Evolutionary conservation across 2,888 invertebrate genomes (phyloP).

Genomic region (Mycogona germanica): DNA sequence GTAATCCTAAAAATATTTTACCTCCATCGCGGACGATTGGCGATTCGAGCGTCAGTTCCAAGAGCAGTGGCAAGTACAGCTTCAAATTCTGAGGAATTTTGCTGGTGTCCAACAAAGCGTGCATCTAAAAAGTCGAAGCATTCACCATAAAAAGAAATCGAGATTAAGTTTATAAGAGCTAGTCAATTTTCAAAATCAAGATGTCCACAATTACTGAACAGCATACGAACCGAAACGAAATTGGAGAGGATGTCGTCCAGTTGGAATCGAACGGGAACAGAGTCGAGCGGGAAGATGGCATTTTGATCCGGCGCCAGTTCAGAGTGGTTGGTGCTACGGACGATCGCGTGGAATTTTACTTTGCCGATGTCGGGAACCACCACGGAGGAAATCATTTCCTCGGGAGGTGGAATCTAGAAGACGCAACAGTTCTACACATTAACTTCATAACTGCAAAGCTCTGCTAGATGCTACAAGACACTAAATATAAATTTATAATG

Average conservation of each 20-base stretch:
- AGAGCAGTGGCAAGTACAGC: slow-evolving; percentile 58
- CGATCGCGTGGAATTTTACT: slow-evolving; percentile 46
- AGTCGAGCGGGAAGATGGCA: slow-evolving; percentile 29
- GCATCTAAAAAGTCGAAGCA: slow-evolving; percentile 58
- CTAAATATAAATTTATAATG: no score
- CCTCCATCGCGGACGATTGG: slow-evolving; percentile 44
- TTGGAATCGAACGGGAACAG: slow-evolving; percentile 59
- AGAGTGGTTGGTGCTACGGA: slow-evolving; percentile 7
- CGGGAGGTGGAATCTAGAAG: slow-evolving; percentile 51
- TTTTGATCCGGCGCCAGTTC: slow-evolving; percentile 19
- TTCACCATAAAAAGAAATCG: slow-evolving; percentile 14
- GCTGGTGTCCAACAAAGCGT: slow-evolving; percentile 56
- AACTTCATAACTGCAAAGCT: no score
- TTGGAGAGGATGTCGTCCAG: slow-evolving; percentile 68
- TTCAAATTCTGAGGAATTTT: slow-evolving; percentile 45
- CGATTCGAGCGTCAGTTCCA: slow-evolving; percentile 62
- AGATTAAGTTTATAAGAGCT: no score
- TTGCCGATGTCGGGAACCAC: slow-evolving; percentile 59
- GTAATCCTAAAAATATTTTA: no score
- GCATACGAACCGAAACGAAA: slow-evolving; percentile 79
- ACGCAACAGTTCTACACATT: no score
- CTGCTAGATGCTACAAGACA: no score
- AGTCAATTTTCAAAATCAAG: no score
- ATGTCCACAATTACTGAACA: no score
- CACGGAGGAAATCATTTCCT: slow-evolving; percentile 55